Evolutionary conservation across 2,888 invertebrate genomes (phyloP), one percentile per base, ranked within the genome.

Genomic region (Keiferia lycopersicella): DNA sequence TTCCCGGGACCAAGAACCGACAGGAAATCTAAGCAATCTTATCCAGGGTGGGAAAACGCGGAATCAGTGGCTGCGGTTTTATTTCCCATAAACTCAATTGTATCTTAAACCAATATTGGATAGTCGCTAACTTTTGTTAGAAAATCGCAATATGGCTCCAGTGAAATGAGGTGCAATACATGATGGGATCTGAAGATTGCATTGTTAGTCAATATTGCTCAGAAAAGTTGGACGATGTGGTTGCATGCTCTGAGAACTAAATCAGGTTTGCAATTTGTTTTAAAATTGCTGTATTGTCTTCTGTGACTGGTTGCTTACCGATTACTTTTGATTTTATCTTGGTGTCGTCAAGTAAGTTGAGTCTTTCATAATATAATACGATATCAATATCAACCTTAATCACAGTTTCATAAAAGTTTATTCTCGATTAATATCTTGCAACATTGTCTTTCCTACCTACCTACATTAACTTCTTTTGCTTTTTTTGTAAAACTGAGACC

Each of bases 31-130:
- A 82, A 76, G 77, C 73, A 73, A 88, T 88, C 89, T 89, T 85
- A 91, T 90, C 88, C 85, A 73, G 75, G 76, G 78, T 77, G 75
- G 81, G 80, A 83, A 86, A 88, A 87, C 90, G 80, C 77, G 81
- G 87, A 86, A 89, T 88, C 87, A 82, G 66, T 68, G 74, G 66
- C 72, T 87, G 89, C 77, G 89, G 89, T 89, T 88, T 82, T 78
- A 59, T 79, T 87, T 88, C 85, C 82, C 87, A 87, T 86, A 86
- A 83, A 80, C 79, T 77, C 76, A 76, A 73, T 77, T 86, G 86
- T 76, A 75, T 82, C 83, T 34, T 87, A 90, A 90, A 88, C 87
- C 86, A 90, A 91, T 90, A 87, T 88, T 84, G 79, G 80, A 80
- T 81, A 78, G 83, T 77, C 82, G 82, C 75, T 81, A 83, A 81